Base-by-base conservation (phyloP, 2,888 invertebrate genomes). In the Calameuta filiformis region DNA sequence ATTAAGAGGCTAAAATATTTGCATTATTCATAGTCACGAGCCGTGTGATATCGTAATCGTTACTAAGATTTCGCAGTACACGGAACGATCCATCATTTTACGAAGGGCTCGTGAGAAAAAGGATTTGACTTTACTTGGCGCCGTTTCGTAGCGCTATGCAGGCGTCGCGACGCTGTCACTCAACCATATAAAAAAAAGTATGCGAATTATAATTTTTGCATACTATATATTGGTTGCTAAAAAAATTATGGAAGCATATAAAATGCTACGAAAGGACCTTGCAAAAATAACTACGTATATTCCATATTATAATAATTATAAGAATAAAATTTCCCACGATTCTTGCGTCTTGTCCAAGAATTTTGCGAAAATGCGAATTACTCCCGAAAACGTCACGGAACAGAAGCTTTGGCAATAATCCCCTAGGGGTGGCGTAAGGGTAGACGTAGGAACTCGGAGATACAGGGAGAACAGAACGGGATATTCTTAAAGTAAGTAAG, bases 31-130 rank as follows among this genome's bases (percentile, higher is more conserved):
- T 35, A 77, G 68, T 68, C 68, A 35, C 12, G 75, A 37, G 69
- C 56, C 69, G 75, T 35, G 77, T 75, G 77, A 77, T 77, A 68
- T 77, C 77, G 35, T 75, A 77, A 77, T 77, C 31, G 74, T 73
- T n/a, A n/a, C 73, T 69, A 30, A n/a, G 56, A 31, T 31, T n/a
- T 40, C 40, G 73, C 15, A 15, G 31, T 35, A 12, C 56, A 56
- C 9, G 68, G 68, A 77, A 56, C 75, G 37, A 77, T 77, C 69
- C 75, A 77, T 77, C 77, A 77, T 40, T 35, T 73, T 73, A 56
- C 56, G 76, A 76, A 71, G 23, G 73, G 56, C 9, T 76, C 31
- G 15, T 30, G 30, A 34, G 68, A 75, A 75, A 37, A 34, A 40
- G 30, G 73, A 15, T 76, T 23, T 4, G 35, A 15, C 69, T 56